phyloP scores from a whole-genome alignment of 92 coral and sea anemone genomes.

The Palythoa grandiflora region DNA sequence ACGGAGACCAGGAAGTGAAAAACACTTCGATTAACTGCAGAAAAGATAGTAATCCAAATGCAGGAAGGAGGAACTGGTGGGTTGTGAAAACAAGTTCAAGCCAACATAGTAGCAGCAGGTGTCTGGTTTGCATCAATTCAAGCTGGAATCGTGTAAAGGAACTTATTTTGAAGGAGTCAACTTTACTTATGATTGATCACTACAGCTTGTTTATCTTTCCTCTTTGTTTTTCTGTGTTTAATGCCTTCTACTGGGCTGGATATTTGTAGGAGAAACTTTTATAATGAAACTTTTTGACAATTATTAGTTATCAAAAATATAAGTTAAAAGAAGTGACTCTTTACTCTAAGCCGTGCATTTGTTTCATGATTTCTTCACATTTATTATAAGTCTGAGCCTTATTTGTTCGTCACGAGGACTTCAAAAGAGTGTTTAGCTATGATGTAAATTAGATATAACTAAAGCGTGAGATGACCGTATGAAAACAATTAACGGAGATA shows the following conservation, averaged over 20 bases:
- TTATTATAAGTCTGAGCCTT: too few relatives aligned
- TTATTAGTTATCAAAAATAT: too few relatives aligned
- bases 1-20: not conserved
- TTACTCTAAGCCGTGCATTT: too few relatives aligned
- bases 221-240: conserved; percentile 67
- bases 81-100: not conserved
- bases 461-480: too few relatives aligned
- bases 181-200: conserved; percentile 59
- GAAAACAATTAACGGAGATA: too few relatives aligned
- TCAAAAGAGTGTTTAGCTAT: too few relatives aligned
- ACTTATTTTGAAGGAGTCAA: conserved; percentile 40
- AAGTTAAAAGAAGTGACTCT: too few relatives aligned
- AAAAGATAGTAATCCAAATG: not conserved
- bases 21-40: not conserved
- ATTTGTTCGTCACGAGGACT: too few relatives aligned
- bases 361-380: too few relatives aligned
- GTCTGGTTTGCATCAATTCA: not conserved
- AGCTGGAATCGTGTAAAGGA: not conserved
- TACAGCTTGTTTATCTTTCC: conserved; percentile 72
- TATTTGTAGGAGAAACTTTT: not conserved
- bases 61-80: not conserved
- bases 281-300: not conserved
- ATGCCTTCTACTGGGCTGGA: conserved; percentile 62
- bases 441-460: too few relatives aligned
- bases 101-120: conserved; percentile 19